Base-by-base conservation (phyloP, 2,797 vertebrate genomes). In the Amblyopsis hoosieri region DNA sequence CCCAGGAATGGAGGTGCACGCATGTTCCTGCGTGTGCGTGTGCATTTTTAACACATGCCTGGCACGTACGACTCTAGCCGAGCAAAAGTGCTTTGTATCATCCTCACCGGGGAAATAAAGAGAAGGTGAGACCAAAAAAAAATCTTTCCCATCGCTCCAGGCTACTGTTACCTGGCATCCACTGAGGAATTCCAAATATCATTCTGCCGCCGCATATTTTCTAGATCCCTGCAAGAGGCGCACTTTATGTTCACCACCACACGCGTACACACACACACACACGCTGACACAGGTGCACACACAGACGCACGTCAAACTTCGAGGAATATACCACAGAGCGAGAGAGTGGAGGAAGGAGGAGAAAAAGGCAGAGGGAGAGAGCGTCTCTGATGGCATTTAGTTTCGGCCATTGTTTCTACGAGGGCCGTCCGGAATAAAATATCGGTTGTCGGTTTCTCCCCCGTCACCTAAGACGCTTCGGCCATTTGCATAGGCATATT, bases 41-140 rank as follows among this genome's bases (percentile, higher is more conserved):
- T 17, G 66, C 13, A 71, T 83, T 85, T 85, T 75, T 72, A 90
- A 82, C 76, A 83, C 84, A 89, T 87, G 86, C 88, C 70, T 85
- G 78, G 85, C 91, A 91, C 85, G 88, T 89, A 89, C 75, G 62
- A 78, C 84, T 89, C 23, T 85, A 87, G 84, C 80, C 64, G 75
- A 84, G 89, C 83, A 85, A 88, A 87, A 83, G 84, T 83, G 85
- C 85, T 90, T 90, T 88, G 85, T 85, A 88, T 84, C 85, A 78
- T 86, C 83, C 71, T 86, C 89, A 90, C 88, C 89, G 84, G 88
- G 89, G 88, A 91, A 92, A 92, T 91, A 91, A 92, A 91, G 84
- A 85, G 85, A 89, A 90, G 89, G 85, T 87, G 86, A 92, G 85
- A 84, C 79, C 47, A 62, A 54, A 62, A 84, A 85, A 90, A 85